Base-by-base conservation (phyloP, 2,888 invertebrate species). In the Drosophila merina region DNA sequence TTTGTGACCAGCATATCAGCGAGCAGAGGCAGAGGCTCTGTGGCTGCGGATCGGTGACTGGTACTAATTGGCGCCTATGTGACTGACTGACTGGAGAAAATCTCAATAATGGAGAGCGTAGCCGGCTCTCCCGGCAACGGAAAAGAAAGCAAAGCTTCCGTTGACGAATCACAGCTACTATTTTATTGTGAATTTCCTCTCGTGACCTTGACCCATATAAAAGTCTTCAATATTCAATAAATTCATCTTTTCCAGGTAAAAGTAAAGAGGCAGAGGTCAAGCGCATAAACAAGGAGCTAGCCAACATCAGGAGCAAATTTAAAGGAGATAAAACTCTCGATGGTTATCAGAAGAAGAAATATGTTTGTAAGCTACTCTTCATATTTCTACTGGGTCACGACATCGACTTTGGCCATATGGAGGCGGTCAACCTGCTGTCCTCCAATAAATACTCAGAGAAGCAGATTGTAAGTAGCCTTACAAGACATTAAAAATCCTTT, bases 361-460 rank as follows among this genome's bases (percentile, higher is more conserved):
- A 99, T 94, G 99, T 99, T 71, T 99, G 99, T 93, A 99, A 99
- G 93, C 93, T 99, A 82, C 93, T 99, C 77, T 99, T 99, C 93
- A 99, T 99, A 92, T 99, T 99, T 93, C 94, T 99, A 78, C 95
- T 99, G 88, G 99, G 99, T 77, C 99, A 99, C 93, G 99, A 99
- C 93, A 99, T 99, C 92, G 99, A 99, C 93, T 99, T 99, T 92
- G 99, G 99, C 75, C 99, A 99, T 93, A 99, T 99, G 99, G 99
- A 99, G 93, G 99, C 99, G 56, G 99, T 99, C 84, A 99, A 99
- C 92, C 93, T 99, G 80, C 94, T 99, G 67, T 99, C 99, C 76
- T 99, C 99, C 72, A 99, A 99, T 92, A 99, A 99, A 94, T 99
- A 99, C 93, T 99, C 99, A 54, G 99, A 99, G 92, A 99, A 99